Evolutionary conservation across 1,140 invertebrate genomes (phyloP), one percentile per base, ranked within the genome.

Genomic region (Pectinophora gossypiella): DNA sequence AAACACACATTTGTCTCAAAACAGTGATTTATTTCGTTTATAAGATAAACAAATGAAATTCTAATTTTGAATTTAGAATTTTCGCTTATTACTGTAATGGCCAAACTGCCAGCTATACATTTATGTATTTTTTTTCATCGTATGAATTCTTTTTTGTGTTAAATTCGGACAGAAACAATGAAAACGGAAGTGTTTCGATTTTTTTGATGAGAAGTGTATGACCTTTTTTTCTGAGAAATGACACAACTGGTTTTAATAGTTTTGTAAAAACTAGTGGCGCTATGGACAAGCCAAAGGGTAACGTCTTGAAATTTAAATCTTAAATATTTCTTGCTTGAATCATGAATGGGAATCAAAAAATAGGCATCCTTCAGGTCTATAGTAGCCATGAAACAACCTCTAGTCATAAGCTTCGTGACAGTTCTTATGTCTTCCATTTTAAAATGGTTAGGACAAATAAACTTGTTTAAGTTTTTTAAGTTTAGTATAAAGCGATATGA

Each of bases 351-450:
- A 4, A 53, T 21, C 23, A 52, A 46, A 43, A 51, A 51, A 36
- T 53, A 53, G 20, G 51, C 51, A 19, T 53, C 49, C 35, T 51
- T 43, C 3, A 52, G 23, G 19, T 52, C 50, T n/a, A 52, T 22
- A 7, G 12, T 36, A 15, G 42, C 50, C 19, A 52, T 23, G 15
- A n/a, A 52, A 6, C 42, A 12, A 16, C 1, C n/a, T 20, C 13
- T 32, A 35, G 50, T 9, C 5, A 52, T 13, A 3, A 52, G 32
- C 16, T 52, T 52, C 3, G 42, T 35, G 27, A 22, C 40, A 4
- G 49, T 51, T 6, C 49, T 32, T n/a, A 51, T 43, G 20, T 51
- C 49, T 35, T 51, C 49, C 49, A 51, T 51, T 43, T 51, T 51
- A 43, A 51, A 51, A 51, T 51, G 49, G 3, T 27, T 32, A 19